Conservation (phyloP, 37 sponge, comb jelly and placozoan genomes). For the Theonella swinhoei region DNA sequence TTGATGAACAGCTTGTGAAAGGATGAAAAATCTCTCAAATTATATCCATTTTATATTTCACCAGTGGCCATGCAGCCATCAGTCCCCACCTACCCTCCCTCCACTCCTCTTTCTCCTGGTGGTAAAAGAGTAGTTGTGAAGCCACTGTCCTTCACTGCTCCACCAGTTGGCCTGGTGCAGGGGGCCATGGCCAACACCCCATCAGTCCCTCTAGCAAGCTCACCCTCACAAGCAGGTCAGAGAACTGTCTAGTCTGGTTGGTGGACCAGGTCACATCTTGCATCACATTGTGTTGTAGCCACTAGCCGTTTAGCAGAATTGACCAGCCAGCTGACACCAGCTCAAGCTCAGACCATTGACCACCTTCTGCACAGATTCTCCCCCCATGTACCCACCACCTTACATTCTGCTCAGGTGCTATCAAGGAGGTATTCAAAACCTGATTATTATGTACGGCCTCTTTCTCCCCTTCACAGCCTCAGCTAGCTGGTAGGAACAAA, state of each 20-base stretch:
- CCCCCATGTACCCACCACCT: neutral
- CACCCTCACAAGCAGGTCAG: neutral
- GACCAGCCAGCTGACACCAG: constrained; percentile 33
- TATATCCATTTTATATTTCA: too few relatives aligned
- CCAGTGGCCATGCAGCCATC: too few relatives aligned
- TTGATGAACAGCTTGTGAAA: too few relatives aligned
- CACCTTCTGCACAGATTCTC: neutral
- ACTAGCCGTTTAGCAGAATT: neutral
- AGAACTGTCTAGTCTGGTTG: neutral
- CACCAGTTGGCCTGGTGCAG: too few relatives aligned
- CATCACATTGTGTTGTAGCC: neutral
- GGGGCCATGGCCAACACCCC: too few relatives aligned
- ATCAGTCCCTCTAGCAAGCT: too few relatives aligned
- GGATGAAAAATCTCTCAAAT: too few relatives aligned
- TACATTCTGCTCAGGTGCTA: neutral
- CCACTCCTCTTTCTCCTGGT: neutral
- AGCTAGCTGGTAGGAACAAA: neutral
- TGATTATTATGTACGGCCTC: neutral
- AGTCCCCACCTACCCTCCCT: too few relatives aligned
- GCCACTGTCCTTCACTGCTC: neutral
- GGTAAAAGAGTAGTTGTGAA: neutral
- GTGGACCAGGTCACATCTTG: neutral
- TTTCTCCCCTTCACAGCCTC: neutral
- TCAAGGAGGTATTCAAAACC: too few relatives aligned
- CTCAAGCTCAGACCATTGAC: constrained; percentile 16